These are phyloP conservation scores for Laticauda colubrina DNA, from an alignment of 2,113 vertebrate genomes.

Conservation along the genomic window DNA sequence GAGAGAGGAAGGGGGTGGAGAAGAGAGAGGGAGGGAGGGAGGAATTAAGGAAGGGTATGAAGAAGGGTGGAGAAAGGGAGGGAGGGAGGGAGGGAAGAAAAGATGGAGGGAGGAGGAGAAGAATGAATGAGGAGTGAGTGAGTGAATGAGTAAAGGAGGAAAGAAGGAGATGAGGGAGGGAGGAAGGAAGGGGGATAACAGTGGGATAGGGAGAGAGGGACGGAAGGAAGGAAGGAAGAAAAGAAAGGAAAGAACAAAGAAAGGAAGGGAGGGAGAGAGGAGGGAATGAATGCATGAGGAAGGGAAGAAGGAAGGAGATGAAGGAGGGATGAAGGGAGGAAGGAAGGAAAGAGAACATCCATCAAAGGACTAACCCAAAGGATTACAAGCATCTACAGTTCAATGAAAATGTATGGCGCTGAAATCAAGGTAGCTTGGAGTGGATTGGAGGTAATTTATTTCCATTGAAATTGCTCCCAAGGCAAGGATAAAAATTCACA, in stretches of 20 bases:
- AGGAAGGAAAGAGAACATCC: not conserved
- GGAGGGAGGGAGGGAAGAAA: no score
- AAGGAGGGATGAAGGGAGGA: not conserved
- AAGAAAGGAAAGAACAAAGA: no score
- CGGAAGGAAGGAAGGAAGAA: not conserved
- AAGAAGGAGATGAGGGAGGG: no score
- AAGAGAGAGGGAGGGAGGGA: no score
- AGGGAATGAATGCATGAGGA: not conserved
- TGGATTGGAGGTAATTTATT: constrained; percentile 12
- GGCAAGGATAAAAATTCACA: not conserved
- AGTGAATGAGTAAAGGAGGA: no score
- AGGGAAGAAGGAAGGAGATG: not conserved
- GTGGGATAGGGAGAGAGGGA: no score
- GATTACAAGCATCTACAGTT: not conserved
- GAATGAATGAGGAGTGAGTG: no score
- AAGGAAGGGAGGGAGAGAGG: no score
- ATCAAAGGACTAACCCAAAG: not conserved
- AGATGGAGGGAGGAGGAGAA: no score
- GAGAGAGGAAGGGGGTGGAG: no score
- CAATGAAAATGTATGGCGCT: not conserved
- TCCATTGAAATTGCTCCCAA: constrained; percentile 17
- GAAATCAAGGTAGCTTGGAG: constrained; percentile 14
- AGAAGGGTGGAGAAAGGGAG: no score
- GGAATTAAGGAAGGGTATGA: not conserved
- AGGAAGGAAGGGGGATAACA: no score